Evolutionary conservation across 2,797 vertebrate species (phyloP).

Genomic region (Hydrolagus colliei): DNA sequence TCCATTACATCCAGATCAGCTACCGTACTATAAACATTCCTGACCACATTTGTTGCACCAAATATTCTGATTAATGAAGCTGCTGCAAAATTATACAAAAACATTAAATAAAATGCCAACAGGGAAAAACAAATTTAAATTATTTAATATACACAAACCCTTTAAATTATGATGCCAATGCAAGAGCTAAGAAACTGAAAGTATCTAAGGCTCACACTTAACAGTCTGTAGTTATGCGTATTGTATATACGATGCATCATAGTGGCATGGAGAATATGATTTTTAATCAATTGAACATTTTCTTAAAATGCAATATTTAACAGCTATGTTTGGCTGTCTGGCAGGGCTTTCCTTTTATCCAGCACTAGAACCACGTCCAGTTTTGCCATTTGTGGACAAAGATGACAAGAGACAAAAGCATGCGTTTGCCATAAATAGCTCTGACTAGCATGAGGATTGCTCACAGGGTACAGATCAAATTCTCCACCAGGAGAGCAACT

Average conservation of each 20-base stretch:
- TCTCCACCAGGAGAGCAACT: constrained; percentile 71
- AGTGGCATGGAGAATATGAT: background rate
- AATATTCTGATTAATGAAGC: background rate
- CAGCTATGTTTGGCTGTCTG: constrained; percentile 42
- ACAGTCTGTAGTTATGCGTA: background rate
- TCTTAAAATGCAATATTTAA: constrained; percentile 31
- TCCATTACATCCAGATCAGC: background rate
- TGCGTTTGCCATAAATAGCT: constrained; percentile 88
- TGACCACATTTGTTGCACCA: background rate
- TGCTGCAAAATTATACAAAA: background rate
- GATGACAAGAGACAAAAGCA: constrained; percentile 87
- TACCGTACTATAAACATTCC: background rate
- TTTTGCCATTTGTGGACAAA: constrained; percentile 82
- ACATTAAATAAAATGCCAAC: background rate
- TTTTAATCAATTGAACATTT: constrained; percentile 31
- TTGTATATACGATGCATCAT: background rate
- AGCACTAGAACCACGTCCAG: constrained; percentile 69
- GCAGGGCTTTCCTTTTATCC: constrained; percentile 54
- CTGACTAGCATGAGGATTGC: constrained; percentile 67
- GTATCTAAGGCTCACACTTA: background rate
- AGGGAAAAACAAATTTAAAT: background rate
- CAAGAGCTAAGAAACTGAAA: background rate
- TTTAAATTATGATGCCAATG: background rate
- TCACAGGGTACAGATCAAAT: constrained; percentile 74
- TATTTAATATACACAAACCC: background rate